Evolutionary conservation across 2,888 invertebrate species (phyloP), one percentile per base, ranked within the genome.

Genomic region (Philonicus albiceps): DNA sequence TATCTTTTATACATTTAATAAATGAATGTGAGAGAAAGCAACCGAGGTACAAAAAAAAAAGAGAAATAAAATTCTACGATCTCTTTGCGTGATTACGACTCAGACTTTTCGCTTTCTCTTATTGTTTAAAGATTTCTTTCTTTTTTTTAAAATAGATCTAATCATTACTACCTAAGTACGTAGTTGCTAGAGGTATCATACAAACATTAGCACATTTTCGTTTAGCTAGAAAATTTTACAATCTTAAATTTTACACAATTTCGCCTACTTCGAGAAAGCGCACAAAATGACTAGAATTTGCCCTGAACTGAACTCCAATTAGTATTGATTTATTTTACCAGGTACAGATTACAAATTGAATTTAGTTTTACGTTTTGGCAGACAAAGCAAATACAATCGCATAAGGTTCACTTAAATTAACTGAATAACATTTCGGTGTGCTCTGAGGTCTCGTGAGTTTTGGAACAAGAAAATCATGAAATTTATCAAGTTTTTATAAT

Each of bases 21-120:
- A 85, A 49, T 75, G 27, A 83, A 72, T 27, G 7, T 55, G 72
- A 34, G 72, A 83, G 83, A 72, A 55, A 83, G 83, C 83, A 83
- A 83, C 64, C 64, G 64, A 81, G 37, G 19, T 76, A 40, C 7
- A 76, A 30, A 19, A 81, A 53, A 53, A n/a, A n/a, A n/a, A n/a
- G n/a, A n/a, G n/a, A n/a, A n/a, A n/a, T n/a, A n/a, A n/a, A n/a
- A n/a, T n/a, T n/a, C 49, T 53, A 53, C 27, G 22, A 13, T 78
- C 40, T 78, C 37, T 78, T 78, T 78, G 49, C 37, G 31, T 78
- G n/a, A 37, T 78, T 83, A 72, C 55, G 83, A 83, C 83, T 83
- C 83, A 83, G 83, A 83, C 83, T 83, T 83, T 83, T 80, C 80
- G 80, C 80, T 80, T 80, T 80, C 80, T 80, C 80, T 80, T 80